Conservation (phyloP, 2,888 invertebrate genomes). For the Dryomyza anilis region DNA sequence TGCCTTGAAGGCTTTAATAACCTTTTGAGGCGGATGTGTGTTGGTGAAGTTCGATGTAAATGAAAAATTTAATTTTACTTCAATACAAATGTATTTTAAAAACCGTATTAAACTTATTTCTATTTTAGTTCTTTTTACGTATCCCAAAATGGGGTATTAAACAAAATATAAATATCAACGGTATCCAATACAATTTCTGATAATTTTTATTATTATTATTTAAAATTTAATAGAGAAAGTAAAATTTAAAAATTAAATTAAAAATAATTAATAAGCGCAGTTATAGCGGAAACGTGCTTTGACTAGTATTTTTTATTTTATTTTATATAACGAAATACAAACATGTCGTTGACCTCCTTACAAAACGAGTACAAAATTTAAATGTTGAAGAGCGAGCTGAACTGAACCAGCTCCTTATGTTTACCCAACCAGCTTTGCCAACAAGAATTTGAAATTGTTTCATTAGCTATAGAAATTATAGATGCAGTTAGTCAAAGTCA, state of each 20-base stretch:
- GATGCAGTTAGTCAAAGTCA: background rate
- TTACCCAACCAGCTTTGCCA: too few species aligned
- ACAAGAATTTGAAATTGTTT: too few species aligned
- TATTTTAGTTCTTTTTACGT: too few species aligned
- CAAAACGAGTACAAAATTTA: constrained; percentile 6
- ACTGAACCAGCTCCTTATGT: background rate
- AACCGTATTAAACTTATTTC: too few species aligned
- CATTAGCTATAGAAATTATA: background rate
- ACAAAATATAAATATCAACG: background rate
- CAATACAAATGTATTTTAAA: background rate
- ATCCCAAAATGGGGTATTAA: background rate
- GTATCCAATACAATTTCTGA: background rate
- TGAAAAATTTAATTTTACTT: too few species aligned
- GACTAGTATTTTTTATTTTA: too few species aligned
- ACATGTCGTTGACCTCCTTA: constrained; percentile 20
- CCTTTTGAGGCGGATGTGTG: constrained; percentile 1
- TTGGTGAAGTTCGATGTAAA: too few species aligned
- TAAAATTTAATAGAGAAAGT: background rate
- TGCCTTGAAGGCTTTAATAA: too few species aligned
- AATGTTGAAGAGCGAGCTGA: background rate
- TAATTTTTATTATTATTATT: background rate
- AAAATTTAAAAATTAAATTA: background rate
- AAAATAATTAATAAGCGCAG: background rate
- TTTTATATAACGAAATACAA: background rate
- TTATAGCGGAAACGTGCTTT: constrained; percentile 2